A percentile compares a stretch with the other conserved stretches of the same genome.
phyloP scores from a whole-genome alignment of 2,113 vertebrate genomes.

The Bolborhynchus lineola region DNA sequence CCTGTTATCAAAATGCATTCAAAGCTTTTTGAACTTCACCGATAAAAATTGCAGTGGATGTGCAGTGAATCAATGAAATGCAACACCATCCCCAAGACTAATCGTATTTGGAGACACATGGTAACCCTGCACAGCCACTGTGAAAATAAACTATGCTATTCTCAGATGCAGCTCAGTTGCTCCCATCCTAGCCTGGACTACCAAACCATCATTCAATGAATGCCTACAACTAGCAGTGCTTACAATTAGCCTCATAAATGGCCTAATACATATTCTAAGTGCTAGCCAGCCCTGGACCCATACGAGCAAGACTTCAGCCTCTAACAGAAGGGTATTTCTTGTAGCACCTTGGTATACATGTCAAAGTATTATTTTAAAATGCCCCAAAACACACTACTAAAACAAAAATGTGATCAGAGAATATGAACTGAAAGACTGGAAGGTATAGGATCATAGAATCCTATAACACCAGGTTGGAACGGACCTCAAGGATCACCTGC shows the following conservation, averaged over 20 bases:
- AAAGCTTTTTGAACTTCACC: not conserved
- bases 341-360: not conserved
- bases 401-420: accelerated
- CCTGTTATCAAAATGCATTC: not conserved
- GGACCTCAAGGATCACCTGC: not conserved
- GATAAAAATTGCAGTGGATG: not conserved
- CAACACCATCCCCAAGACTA: not conserved
- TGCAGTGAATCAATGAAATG: not conserved
- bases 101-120: accelerated
- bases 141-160: not conserved
- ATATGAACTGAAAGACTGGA: not conserved
- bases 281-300: not conserved
- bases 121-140: not conserved
- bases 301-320: not conserved
- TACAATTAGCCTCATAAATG: not conserved
- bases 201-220: not conserved
- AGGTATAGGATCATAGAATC: not conserved
- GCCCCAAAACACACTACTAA: not conserved
- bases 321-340: not conserved
- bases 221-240: not conserved
- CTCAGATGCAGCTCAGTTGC: not conserved
- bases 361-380: not conserved
- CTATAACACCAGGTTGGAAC: not conserved
- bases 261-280: accelerated
- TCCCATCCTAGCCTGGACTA: not conserved